phyloP scores from a whole-genome alignment of 2,888 invertebrate species.

The Drosophila prolongata region DNA sequence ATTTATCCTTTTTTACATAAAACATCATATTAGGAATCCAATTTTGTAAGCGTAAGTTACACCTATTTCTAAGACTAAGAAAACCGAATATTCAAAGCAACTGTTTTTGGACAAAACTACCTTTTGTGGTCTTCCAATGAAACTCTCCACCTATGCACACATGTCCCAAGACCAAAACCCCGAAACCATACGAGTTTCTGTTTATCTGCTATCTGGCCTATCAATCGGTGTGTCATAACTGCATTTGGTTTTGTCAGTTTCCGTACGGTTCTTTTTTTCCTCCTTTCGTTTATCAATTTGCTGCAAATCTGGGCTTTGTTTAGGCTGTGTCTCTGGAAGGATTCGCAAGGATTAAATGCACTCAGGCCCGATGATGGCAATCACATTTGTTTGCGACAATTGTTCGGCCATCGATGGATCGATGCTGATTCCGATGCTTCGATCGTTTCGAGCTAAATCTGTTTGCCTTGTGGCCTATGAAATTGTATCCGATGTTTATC shows the following conservation, averaged over 20 bases:
- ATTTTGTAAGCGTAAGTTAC: too few species aligned
- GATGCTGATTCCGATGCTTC: slow-evolving; percentile 31
- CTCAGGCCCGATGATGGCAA: slow-evolving; percentile 69
- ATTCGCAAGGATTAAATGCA: slow-evolving; percentile 77
- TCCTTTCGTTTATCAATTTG: slow-evolving; percentile 60
- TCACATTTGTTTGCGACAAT: slow-evolving; percentile 63
- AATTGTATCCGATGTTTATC: slow-evolving; percentile 76
- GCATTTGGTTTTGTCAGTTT: slow-evolving; percentile 72
- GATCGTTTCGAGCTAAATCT: slow-evolving; percentile 63
- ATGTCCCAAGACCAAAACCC: slow-evolving; percentile 15
- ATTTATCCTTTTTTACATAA: too few species aligned
- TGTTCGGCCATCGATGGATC: slow-evolving; percentile 53
- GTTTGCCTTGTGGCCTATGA: slow-evolving; percentile 77
- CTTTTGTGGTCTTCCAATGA: slow-evolving; percentile 33
- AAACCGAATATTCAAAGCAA: background rate
- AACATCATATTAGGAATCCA: too few species aligned
- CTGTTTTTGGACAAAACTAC: background rate
- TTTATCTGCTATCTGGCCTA: slow-evolving; percentile 44
- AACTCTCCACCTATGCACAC: slow-evolving; percentile 26
- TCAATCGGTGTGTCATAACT: slow-evolving; percentile 66
- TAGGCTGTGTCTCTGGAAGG: slow-evolving; percentile 40
- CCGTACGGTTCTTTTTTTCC: slow-evolving; percentile 6
- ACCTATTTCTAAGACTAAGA: too few species aligned
- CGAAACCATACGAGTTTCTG: slow-evolving; percentile 35
- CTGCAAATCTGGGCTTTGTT: slow-evolving; percentile 56